phyloP scores from a whole-genome alignment of 2,113 vertebrate species.

The Dinomys branickii region DNA sequence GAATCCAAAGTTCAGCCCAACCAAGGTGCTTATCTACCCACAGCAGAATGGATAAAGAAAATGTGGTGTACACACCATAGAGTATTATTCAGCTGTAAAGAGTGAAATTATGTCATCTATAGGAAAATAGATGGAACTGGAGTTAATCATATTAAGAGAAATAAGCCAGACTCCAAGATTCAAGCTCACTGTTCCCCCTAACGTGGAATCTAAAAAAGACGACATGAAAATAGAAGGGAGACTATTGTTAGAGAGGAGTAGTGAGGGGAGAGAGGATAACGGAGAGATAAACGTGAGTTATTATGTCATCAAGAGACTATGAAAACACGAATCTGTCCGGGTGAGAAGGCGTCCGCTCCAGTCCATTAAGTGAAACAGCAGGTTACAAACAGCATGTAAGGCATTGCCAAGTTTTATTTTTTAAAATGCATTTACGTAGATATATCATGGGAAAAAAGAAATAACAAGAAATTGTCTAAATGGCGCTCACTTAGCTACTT shows the following conservation, averaged over 20 bases:
- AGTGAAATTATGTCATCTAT: neutral
- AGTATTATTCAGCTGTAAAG: neutral
- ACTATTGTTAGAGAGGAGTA: neutral
- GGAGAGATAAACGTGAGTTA: neutral
- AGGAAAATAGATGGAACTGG: neutral
- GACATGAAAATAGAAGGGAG: neutral
- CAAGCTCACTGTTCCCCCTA: neutral
- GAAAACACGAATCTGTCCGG: neutral
- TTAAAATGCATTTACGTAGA: neutral
- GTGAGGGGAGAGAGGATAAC: neutral
- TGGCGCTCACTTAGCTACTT: neutral
- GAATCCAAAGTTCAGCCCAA: neutral
- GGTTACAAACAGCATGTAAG: neutral
- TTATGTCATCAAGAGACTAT: neutral
- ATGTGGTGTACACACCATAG: neutral
- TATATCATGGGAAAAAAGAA: neutral
- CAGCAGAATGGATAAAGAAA: neutral
- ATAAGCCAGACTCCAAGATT: neutral
- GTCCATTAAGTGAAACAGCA: neutral
- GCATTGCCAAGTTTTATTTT: neutral
- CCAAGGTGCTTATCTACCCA: neutral
- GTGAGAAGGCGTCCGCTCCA: neutral
- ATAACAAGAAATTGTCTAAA: neutral
- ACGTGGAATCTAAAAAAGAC: neutral
- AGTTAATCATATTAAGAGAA: neutral